Base-by-base conservation (phyloP, 2,888 invertebrate species). In the Coleophora flavipennella region DNA sequence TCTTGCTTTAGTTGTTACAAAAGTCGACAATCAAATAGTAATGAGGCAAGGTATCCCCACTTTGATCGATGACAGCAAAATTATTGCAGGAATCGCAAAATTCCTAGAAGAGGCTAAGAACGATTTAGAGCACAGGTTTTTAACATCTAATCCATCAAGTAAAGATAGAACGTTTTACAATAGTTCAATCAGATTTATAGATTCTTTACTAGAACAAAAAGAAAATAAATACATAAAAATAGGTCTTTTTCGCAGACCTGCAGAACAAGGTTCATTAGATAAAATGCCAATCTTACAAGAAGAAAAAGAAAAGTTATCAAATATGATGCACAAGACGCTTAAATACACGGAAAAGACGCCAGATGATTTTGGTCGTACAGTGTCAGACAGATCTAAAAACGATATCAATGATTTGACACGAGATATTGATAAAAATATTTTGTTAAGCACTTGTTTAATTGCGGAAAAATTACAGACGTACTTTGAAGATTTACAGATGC, bases 21-120 rank as follows among this genome's bases (percentile, higher is more conserved):
- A 36, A 36, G 36, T 36, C 11, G 36, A 31, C 14, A 36, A 36
- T 13, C 27, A 36, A 13, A n/a, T 29, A 29, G 10, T n/a, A 10
- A 29, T n/a, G 10, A 29, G 10, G 29, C 29, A 9, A 29, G 20
- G 20, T 20, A 20, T 4, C 3, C 20, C 20, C 6, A 20, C 20
- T 9, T 11, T 29, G 29, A 25, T 34, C 3, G 26, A 11, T 11
- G 34, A 34, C 26, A 9, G 11, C 8, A 34, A 20, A 11, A 12
- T 26, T 10, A 34, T 26, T 4, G 8, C 8, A 8, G 26, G 26
- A n/a, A 11, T 34, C 3, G 34, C 14, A 6, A 12, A 34, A 4
- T 34, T 34, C 11, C 11, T 34, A 3, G 6, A 34, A 1, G 34
- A 34, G n/a, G 34, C 32, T 25, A 26, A 34, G 11, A 2, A 11